A percentile compares a stretch with the other conserved stretches of the same genome.
Conservation (phyloP, 2,888 invertebrate genomes). For the Monoplex corrugatus region DNA sequence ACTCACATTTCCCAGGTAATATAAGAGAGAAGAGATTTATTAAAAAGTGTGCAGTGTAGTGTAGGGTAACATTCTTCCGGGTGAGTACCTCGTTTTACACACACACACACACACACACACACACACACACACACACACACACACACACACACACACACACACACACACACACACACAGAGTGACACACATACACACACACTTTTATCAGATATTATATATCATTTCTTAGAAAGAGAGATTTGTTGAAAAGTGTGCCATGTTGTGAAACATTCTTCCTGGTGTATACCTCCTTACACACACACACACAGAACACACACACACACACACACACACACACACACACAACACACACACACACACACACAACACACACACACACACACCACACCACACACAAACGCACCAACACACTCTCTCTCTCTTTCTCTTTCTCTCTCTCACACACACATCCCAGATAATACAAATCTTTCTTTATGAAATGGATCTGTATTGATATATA, state of each 20-base stretch:
- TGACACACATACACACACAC: slow-evolving; percentile 8
- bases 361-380: slow-evolving; percentile 10
- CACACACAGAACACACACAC: neutral
- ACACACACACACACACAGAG: slow-evolving; percentile 1
- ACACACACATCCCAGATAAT: neutral
- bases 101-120: neutral
- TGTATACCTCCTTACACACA: too few relatives aligned
- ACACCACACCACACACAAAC: neutral
- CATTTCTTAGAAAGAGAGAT: too few relatives aligned
- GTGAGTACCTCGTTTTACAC: too few relatives aligned
- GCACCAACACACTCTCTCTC: neutral
- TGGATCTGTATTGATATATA: too few relatives aligned
- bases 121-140: neutral
- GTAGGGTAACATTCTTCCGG: too few relatives aligned
- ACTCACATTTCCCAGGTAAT: too few relatives aligned
- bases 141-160: slow-evolving; percentile 22
- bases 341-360: slow-evolving; percentile 16
- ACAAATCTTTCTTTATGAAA: too few relatives aligned
- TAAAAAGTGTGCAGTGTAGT: too few relatives aligned
- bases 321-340: neutral
- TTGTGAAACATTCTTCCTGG: too few relatives aligned
- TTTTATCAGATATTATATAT: neutral
- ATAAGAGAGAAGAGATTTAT: too few relatives aligned
- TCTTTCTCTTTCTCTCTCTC: neutral
- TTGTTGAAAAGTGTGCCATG: too few relatives aligned